Conservation (phyloP, 2,113 vertebrate species). For the Polypterus bichir region DNA sequence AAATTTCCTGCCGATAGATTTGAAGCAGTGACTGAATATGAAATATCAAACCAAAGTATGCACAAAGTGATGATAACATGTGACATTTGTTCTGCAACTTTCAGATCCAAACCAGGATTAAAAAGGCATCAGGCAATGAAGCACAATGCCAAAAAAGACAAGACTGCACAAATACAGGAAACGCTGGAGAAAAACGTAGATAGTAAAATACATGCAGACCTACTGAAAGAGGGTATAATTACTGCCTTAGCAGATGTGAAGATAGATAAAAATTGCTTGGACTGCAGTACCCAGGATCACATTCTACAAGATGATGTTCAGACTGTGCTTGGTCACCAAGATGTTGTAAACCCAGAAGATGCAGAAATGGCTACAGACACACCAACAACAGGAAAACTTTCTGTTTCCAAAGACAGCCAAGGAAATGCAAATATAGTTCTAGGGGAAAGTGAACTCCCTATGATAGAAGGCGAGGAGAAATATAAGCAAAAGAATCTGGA, state of each 20-base stretch:
- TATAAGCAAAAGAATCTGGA: conserved; percentile 19
- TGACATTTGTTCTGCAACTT: conserved; percentile 73
- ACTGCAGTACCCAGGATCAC: too few relatives aligned
- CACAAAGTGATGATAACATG: conserved; percentile 53
- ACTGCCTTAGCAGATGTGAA: too few relatives aligned
- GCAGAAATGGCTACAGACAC: conserved; percentile 17
- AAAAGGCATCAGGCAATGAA: conserved; percentile 87
- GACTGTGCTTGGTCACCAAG: conserved; percentile 27
- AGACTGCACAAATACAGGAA: conserved; percentile 20
- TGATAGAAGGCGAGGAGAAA: conserved; percentile 16
- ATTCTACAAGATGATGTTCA: conserved; percentile 9
- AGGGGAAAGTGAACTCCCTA: too few relatives aligned
- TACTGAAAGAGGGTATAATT: too few relatives aligned
- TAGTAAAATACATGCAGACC: not conserved
- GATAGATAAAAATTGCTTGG: too few relatives aligned
- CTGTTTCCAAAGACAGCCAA: too few relatives aligned
- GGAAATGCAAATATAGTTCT: too few relatives aligned
- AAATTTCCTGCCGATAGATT: conserved; percentile 16
- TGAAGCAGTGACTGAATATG: conserved; percentile 27
- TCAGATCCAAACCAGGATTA: conserved; percentile 74
- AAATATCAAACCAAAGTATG: conserved; percentile 18
- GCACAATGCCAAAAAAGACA: conserved; percentile 48
- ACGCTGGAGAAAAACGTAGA: conserved; percentile 14
- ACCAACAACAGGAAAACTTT: too few relatives aligned
- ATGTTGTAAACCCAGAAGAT: conserved; percentile 17